Conservation (phyloP, 2,888 invertebrate species). For the Lobophora halterata region DNA sequence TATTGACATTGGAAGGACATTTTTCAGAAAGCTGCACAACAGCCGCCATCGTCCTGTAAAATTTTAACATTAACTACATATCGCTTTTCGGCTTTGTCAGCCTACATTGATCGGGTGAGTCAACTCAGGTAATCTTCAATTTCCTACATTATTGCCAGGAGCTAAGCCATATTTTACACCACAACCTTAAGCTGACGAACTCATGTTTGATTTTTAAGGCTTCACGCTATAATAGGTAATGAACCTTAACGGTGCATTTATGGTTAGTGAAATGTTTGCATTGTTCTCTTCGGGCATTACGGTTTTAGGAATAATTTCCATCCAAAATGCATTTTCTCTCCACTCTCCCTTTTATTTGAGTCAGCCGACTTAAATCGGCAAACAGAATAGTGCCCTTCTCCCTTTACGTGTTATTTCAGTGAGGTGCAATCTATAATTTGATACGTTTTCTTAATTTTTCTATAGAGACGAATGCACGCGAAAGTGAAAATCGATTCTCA, state of each 20-base stretch:
- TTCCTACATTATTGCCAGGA: constrained; percentile 9
- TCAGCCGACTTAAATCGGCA: no score
- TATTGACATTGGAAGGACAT: no score
- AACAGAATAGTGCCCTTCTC: no score
- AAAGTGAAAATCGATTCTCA: constrained; percentile 70
- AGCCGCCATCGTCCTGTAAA: constrained; percentile 12
- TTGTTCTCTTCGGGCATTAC: constrained; percentile 6
- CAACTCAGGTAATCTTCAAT: constrained; percentile 3
- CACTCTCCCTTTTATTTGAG: no score
- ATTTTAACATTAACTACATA: constrained; percentile 11
- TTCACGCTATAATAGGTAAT: constrained; percentile 18
- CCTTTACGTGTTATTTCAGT: no score
- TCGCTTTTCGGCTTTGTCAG: background rate
- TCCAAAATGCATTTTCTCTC: background rate
- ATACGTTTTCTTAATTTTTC: constrained; percentile 33
- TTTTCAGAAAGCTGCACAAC: background rate
- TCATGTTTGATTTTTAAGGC: constrained; percentile 14
- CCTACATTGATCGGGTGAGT: constrained; percentile 11
- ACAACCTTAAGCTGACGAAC: constrained; percentile 3
- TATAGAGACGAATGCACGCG: constrained; percentile 43
- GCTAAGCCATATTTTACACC: constrained; percentile 9
- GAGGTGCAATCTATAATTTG: no score
- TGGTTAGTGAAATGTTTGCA: constrained; percentile 11
- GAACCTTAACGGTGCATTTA: constrained; percentile 8
- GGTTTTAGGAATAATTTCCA: constrained; percentile 8